Conservation (phyloP, 2,797 vertebrate species). For the Perodicticus potto region DNA sequence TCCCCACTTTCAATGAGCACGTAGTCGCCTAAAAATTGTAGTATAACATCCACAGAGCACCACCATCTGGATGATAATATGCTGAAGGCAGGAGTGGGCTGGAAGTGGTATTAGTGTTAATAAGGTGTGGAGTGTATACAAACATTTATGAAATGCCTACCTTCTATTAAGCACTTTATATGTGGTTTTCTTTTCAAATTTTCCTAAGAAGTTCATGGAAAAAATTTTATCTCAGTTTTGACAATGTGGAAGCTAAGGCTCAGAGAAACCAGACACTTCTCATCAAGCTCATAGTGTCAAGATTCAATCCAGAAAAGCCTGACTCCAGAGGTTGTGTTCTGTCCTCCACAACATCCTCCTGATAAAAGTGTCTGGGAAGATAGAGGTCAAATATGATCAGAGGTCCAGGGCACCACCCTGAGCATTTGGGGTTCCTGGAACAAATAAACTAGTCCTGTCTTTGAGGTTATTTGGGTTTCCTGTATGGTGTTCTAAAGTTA, state of each 20-base stretch:
- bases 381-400: neutral
- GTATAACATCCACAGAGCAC: neutral
- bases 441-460: neutral
- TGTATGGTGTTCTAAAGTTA: neutral
- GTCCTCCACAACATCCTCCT: neutral
- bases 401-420: neutral
- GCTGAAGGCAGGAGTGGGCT: neutral
- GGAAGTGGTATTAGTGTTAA: neutral
- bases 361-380: neutral
- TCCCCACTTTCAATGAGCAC: neutral
- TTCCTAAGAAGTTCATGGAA: neutral
- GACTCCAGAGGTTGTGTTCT: neutral
- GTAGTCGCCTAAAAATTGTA: neutral
- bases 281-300: neutral
- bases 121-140: neutral
- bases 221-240: neutral
- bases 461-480: neutral
- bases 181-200: neutral
- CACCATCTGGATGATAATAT: neutral
- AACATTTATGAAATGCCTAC: neutral
- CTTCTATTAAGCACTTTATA: neutral
- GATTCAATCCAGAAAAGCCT: neutral
- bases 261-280: neutral
- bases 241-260: neutral
- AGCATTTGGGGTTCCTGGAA: neutral